These are phyloP conservation scores for Eilema caniola DNA, from an alignment of 2,888 invertebrate genomes.

Conservation along the genomic window DNA sequence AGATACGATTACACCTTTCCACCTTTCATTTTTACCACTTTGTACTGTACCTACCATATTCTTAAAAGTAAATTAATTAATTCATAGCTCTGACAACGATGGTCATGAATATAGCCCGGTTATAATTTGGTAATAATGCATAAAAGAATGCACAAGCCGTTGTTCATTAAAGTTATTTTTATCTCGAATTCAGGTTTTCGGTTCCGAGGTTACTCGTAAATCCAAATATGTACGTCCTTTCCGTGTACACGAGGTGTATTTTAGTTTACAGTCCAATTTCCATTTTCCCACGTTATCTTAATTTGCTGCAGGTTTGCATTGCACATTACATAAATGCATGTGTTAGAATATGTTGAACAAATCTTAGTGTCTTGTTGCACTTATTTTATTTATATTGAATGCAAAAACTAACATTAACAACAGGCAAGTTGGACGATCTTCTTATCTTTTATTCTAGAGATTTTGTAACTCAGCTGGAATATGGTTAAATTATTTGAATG, in stretches of 20 bases:
- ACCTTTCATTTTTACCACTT: too few species aligned
- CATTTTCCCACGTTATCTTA: conserved; percentile 23
- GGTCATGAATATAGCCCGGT: neutral
- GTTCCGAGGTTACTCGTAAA: conserved; percentile 40
- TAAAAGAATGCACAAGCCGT: neutral
- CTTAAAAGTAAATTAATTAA: too few species aligned
- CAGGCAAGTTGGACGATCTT: too few species aligned
- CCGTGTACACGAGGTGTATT: conserved; percentile 27
- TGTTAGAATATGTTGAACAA: neutral
- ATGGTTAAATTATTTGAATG: too few species aligned
- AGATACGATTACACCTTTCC: too few species aligned
- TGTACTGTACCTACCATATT: too few species aligned
- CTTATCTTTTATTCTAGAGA: too few species aligned
- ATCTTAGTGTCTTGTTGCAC: neutral
- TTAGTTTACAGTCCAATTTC: conserved; percentile 23
- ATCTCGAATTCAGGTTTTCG: conserved; percentile 27
- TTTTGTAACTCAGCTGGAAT: too few species aligned
- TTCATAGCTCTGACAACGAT: too few species aligned
- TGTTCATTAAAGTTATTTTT: conserved; percentile 38
- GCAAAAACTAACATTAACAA: too few species aligned
- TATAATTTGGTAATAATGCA: neutral
- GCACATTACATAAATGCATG: conserved; percentile 7
- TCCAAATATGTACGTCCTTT: conserved; percentile 27
- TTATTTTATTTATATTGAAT: neutral
- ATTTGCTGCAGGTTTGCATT: conserved; percentile 9